Conservation (phyloP, 1,140 invertebrate genomes). For the Scylla paramamosain region DNA sequence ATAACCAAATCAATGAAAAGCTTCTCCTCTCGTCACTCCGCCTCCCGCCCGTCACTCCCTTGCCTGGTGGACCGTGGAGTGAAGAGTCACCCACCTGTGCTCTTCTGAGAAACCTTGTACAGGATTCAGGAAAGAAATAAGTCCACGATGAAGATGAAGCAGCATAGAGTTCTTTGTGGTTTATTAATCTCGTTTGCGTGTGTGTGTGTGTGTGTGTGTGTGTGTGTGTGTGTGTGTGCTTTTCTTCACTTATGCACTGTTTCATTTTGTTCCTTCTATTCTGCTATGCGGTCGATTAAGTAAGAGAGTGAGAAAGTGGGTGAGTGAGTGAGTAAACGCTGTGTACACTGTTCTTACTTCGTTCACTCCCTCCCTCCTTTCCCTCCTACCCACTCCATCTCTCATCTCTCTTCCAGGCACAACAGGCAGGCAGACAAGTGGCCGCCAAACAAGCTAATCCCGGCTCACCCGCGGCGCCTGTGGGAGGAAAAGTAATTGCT, state of each 20-base stretch:
- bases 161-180: too few relatives aligned
- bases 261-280: neutral
- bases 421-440: neutral
- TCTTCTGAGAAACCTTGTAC: too few relatives aligned
- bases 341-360: neutral
- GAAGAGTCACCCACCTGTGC: too few relatives aligned
- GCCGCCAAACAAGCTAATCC: neutral
- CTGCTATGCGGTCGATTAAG: neutral
- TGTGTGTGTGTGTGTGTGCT: neutral
- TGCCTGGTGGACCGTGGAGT: too few relatives aligned
- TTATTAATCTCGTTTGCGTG: neutral
- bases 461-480: neutral
- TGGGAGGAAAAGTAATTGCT: neutral
- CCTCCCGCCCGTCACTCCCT: too few relatives aligned
- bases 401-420: neutral
- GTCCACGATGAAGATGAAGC: too few relatives aligned
- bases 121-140: too few relatives aligned
- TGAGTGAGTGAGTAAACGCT: neutral
- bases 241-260: neutral
- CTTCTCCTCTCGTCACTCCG: neutral
- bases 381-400: neutral
- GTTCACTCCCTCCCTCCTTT: neutral
- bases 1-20: neutral
- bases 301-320: too few relatives aligned
- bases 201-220: slow-evolving; percentile 7